These are phyloP conservation scores for Syrista parreyssii DNA, from an alignment of 2,888 invertebrate species.

Conservation along the genomic window DNA sequence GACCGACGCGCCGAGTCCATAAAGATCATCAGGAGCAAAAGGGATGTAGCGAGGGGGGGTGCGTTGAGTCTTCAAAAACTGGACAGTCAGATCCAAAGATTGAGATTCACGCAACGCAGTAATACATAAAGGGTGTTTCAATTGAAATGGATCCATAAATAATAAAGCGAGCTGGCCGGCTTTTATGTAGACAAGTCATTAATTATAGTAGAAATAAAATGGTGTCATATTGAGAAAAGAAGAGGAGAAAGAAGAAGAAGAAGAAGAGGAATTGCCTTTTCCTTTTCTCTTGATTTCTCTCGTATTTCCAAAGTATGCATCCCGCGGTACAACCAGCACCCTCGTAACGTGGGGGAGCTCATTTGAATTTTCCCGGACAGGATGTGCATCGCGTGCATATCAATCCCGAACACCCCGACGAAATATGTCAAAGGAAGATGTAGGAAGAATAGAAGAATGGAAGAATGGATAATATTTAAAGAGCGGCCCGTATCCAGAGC, in stretches of 20 bases:
- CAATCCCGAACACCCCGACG: conserved; percentile 54
- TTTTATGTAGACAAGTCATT: not conserved
- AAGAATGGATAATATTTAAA: conserved; percentile 2
- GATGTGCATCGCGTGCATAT: conserved; percentile 61
- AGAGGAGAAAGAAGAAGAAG: not conserved
- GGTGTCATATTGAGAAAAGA: not conserved
- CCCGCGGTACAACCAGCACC: not conserved
- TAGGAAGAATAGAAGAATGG: conserved; percentile 17
- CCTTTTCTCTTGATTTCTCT: not conserved
- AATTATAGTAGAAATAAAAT: not conserved
- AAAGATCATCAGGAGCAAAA: not conserved
- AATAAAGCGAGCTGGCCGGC: not conserved
- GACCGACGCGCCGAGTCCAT: not conserved
- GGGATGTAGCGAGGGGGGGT: too few species aligned
- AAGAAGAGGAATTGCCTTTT: not conserved
- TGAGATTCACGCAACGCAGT: not conserved
- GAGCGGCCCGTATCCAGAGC: conserved; percentile 55
- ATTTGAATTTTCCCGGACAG: conserved; percentile 58
- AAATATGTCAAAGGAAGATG: conserved; percentile 36
- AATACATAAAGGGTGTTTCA: not conserved
- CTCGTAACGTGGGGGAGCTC: conserved; percentile 20
- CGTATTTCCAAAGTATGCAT: not conserved
- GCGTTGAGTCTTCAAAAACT: not conserved
- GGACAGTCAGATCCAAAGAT: not conserved
- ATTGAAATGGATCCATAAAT: not conserved